phyloP scores from a whole-genome alignment of 2,888 invertebrate species.

The Drosophila demipolita region DNA sequence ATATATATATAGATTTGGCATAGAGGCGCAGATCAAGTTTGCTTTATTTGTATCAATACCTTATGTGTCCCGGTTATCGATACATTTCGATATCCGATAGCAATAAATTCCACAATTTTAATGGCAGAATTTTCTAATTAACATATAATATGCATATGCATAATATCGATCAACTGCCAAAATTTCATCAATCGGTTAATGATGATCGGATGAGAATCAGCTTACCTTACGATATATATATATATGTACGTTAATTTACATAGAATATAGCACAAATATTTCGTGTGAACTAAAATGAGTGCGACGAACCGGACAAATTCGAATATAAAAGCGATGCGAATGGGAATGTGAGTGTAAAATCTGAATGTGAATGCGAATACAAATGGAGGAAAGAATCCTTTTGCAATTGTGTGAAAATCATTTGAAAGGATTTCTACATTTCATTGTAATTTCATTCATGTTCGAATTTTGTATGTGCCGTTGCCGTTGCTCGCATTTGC shows the following conservation, averaged over 20 bases:
- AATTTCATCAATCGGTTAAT: too few species aligned
- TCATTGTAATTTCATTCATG: constrained; percentile 56
- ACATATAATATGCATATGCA: too few species aligned
- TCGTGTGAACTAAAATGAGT: constrained; percentile 4
- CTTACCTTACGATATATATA: background rate
- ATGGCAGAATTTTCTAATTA: too few species aligned
- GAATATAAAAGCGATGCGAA: constrained; percentile 18
- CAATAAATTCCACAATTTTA: too few species aligned
- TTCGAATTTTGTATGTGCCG: constrained; percentile 49
- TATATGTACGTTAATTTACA: background rate
- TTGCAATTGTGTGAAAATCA: constrained; percentile 39
- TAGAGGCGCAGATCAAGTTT: too few species aligned
- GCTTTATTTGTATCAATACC: too few species aligned
- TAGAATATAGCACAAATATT: background rate
- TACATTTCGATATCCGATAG: too few species aligned
- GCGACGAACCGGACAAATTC: constrained; percentile 9
- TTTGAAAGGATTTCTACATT: constrained; percentile 64
- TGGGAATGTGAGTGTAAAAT: constrained; percentile 37
- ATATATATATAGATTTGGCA: too few species aligned
- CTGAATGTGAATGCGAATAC: constrained; percentile 38
- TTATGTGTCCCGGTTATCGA: too few species aligned
- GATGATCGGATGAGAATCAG: too few species aligned
- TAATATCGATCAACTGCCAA: too few species aligned
- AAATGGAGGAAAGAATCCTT: constrained; percentile 17
- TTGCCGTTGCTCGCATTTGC: constrained; percentile 17